phyloP scores from a whole-genome alignment of 1,140 invertebrate species.

The Zeugodacus cucurbitae region DNA sequence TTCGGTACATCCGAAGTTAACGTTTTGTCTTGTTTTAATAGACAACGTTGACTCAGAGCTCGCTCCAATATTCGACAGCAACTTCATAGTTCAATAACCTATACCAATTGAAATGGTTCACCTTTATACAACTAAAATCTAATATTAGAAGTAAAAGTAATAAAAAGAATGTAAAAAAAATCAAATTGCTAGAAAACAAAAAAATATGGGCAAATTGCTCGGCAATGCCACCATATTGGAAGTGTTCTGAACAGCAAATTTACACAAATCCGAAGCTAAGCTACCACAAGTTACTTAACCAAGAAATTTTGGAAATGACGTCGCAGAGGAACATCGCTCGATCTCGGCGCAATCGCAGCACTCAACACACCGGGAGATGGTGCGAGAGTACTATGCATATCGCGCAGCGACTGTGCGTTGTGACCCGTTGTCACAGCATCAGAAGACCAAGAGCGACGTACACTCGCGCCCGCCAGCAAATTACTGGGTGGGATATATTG shows the following conservation, averaged over 20 bases:
- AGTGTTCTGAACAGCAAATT: constrained; percentile 67
- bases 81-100: too few species aligned
- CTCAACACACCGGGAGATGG: constrained; percentile 45
- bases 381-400: neutral
- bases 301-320: constrained; percentile 66
- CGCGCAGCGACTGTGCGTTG: constrained; percentile 57
- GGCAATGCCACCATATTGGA: constrained; percentile 65
- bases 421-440: constrained; percentile 59
- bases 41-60: too few species aligned
- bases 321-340: constrained; percentile 62
- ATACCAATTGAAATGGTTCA: too few species aligned
- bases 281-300: constrained; percentile 66
- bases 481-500: constrained; percentile 47
- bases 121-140: too few species aligned
- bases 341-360: constrained; percentile 49
- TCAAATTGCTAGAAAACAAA: constrained; percentile 39
- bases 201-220: constrained; percentile 67
- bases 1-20: too few species aligned
- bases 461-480: constrained; percentile 44
- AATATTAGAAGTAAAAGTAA: too few species aligned
- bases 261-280: constrained; percentile 65
- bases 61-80: too few species aligned
- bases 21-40: too few species aligned
- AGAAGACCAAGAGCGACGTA: constrained; percentile 62
- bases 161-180: neutral